phyloP scores from a whole-genome alignment of 2,888 invertebrate genomes.

The Siphlonurus alternatus region DNA sequence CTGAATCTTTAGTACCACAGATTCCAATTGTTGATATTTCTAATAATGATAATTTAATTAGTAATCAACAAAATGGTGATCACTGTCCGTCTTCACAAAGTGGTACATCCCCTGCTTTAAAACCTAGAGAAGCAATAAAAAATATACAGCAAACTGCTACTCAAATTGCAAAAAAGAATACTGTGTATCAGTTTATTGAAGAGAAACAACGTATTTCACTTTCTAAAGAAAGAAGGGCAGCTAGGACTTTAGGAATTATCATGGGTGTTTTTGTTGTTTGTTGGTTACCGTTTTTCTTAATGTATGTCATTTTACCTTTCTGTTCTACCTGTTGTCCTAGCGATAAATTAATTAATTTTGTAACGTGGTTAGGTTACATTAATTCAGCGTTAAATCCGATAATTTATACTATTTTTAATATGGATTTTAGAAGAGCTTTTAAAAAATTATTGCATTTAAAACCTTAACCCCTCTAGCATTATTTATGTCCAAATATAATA shows the following conservation, averaged over 20 bases:
- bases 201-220: slow-evolving; percentile 80
- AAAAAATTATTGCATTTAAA: slow-evolving; percentile 55
- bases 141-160: too few relatives aligned
- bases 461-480: too few relatives aligned
- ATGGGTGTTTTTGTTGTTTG: slow-evolving; percentile 97
- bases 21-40: too few relatives aligned
- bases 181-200: slow-evolving; percentile 74
- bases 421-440: slow-evolving; percentile 82
- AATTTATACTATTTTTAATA: slow-evolving; percentile 88
- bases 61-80: neutral
- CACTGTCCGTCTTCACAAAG: neutral
- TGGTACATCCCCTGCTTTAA: neutral
- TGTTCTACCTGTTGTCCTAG: slow-evolving; percentile 66
- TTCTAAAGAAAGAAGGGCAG: slow-evolving; percentile 85
- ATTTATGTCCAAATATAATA: too few relatives aligned
- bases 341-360: slow-evolving; percentile 64
- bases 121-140: too few relatives aligned
- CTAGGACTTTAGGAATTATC: slow-evolving; percentile 87
- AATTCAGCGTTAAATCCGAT: slow-evolving; percentile 85
- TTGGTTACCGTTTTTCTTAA: slow-evolving; percentile 94
- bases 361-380: slow-evolving; percentile 87
- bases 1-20: too few relatives aligned
- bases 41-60: neutral
- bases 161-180: neutral
- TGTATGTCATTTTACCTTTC: slow-evolving; percentile 86